Base-by-base conservation (phyloP, 2,113 vertebrate species). In the Stegastes partitus region DNA sequence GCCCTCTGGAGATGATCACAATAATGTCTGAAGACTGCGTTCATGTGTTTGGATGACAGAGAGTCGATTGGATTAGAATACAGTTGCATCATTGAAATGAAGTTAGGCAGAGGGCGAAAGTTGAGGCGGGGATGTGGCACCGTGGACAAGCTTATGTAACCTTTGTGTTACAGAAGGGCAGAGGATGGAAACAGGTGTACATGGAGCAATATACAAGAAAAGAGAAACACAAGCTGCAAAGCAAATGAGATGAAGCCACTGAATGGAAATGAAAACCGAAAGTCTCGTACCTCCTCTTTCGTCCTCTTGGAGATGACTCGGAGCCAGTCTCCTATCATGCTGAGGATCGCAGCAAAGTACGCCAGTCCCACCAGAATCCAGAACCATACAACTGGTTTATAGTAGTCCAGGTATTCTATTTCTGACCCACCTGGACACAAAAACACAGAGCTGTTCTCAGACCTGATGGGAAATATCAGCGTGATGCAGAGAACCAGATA, bases 261-360 rank as follows among this genome's bases (percentile, higher is more conserved):
- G 23, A 39, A 44, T n/a, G 5, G 67, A 72, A 11, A 15, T 50
- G 21, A 71, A 71, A 44, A 22, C 12, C 0, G 58, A 19, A 18
- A 64, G 69, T 62, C 9, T 63, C 90, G 23, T 96, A 98, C 97
- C 97, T 99, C 97, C 85, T 98, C 97, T 93, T 98, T 98, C 4
- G 97, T 99, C 93, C 96, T 97, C 94, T 96, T 97, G 66, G 97
- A 98, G 71, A 99, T 93, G 73, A 97, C 97, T 72, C 96, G 93
- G 45, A 99, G 88, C 97, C 97, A 99, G 63, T 99, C 97, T 94
- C 97, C 97, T 58, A 99, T 99, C 97, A 99, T 98, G 86, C 97
- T 99, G 92, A 99, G 96, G 57, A 99, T 97, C 6, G 97, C 97
- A 34, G 97, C 97, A 91, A 99, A 98, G 90, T 99, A 99, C 53